These are phyloP conservation scores for Phataginus tetradactyla DNA, from an alignment of 2,797 vertebrate genomes.

Conservation along the genomic window DNA sequence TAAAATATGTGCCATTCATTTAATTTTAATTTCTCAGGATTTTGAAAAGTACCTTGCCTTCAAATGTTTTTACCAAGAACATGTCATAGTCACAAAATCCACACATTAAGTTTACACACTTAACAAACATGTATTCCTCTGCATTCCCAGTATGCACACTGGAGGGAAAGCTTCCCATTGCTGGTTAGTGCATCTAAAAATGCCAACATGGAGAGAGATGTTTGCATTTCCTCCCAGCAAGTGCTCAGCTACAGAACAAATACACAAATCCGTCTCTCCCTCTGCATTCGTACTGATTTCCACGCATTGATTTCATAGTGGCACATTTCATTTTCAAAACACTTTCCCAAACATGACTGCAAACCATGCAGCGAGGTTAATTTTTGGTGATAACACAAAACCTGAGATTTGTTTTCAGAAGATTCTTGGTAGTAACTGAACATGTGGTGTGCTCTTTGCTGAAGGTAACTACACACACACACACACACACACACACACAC, in stretches of 20 bases:
- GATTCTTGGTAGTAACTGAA: constrained; percentile 37
- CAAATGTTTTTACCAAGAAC: constrained; percentile 39
- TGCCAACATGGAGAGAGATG: constrained; percentile 1
- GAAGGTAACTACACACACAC: not conserved
- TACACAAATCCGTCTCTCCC: not conserved
- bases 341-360: not conserved
- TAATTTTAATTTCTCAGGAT: constrained; percentile 61
- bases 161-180: not conserved
- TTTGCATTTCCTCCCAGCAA: not conserved
- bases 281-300: not conserved
- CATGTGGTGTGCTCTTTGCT: not conserved
- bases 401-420: not conserved
- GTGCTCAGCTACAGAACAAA: not conserved
- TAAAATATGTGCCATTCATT: constrained; percentile 50
- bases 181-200: constrained; percentile 14
- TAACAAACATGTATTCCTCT: constrained; percentile 27
- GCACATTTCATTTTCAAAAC: constrained; percentile 28
- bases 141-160: not conserved
- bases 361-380: constrained; percentile 65
- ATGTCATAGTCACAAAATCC: constrained; percentile 9
- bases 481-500: too few relatives aligned
- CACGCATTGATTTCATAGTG: not conserved
- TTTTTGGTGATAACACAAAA: constrained; percentile 52
- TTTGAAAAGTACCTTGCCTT: constrained; percentile 46
- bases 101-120: constrained; percentile 14